Conservation (phyloP, 35 echinoderm and acorn worm genomes). For the Nesometra sesokonis region DNA sequence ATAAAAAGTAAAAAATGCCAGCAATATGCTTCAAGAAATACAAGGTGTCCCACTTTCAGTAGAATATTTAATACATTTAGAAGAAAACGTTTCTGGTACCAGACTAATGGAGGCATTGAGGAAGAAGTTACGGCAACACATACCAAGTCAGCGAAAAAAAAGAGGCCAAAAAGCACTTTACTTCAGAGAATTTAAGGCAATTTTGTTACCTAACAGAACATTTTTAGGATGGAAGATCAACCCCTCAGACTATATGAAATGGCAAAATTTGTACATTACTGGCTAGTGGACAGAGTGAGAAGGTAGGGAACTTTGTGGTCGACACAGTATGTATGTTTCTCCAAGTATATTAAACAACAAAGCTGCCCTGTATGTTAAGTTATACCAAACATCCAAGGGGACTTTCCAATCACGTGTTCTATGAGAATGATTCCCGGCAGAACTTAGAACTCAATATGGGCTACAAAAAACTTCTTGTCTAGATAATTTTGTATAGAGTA, state of each 20-base stretch:
- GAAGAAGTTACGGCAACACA: not conserved
- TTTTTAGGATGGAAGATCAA: slow-evolving; percentile 21
- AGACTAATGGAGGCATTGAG: not conserved
- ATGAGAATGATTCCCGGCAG: slow-evolving; percentile 19
- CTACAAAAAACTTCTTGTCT: not conserved
- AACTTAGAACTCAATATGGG: slow-evolving; percentile 23
- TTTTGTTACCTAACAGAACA: slow-evolving; percentile 19
- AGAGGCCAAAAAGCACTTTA: not conserved
- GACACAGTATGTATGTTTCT: slow-evolving; percentile 2
- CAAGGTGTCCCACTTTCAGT: not conserved
- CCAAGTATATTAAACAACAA: slow-evolving; percentile 27
- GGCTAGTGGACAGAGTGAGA: slow-evolving; percentile 2
- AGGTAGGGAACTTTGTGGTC: slow-evolving; percentile 23
- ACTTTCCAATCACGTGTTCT: slow-evolving; percentile 17
- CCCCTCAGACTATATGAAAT: slow-evolving; percentile 7
- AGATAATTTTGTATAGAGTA: not conserved
- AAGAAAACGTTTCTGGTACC: slow-evolving; percentile 15
- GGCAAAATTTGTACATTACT: not conserved
- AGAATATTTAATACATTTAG: slow-evolving; percentile 16
- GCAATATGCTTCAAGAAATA: slow-evolving; percentile 18
- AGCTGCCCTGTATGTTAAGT: not conserved
- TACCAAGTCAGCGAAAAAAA: not conserved
- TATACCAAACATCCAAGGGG: slow-evolving; percentile 7
- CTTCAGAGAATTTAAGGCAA: not conserved
- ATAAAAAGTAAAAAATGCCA: not conserved